Evolutionary conservation across 2,888 invertebrate genomes (phyloP), one percentile per base, ranked within the genome.

Genomic region (Drosophila recens): DNA sequence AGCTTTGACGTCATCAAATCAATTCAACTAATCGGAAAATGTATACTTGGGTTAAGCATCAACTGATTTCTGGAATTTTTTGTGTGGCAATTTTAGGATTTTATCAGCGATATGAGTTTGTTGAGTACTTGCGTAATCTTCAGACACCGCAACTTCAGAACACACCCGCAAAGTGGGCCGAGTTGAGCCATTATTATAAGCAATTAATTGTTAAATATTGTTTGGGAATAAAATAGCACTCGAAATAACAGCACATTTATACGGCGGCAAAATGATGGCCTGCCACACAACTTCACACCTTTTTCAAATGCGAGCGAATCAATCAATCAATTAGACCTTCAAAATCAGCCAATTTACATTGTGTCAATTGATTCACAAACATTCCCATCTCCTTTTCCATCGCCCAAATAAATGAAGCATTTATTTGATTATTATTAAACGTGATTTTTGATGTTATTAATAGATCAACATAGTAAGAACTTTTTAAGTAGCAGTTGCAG

Each of bases 281-380:
- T 45, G 49, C 40, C 27, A 59, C 27, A 54, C 40, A 64, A 49
- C 40, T 54, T 58, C 65, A 51, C 65, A 40, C 72, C 56, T 72
- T 68, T 36, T 53, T 66, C 62, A 40, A 11, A 36, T 33, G 46
- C 46, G 46, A 48, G 69, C 51, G 59, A 67, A 87, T 89, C 76
- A 79, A 87, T 89, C 76, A 79, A 87, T 78, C 83, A 84, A 84
- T 84, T 84, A 88, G 89, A 70, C 78, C 66, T 46, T 48, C 66
- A 23, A 46, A 73, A 63, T 63, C 57, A 53, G 43, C 43, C 65
- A 80, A 87, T 89, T 89, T 67, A 58, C 84, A 74, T 65, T 51
- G 45, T 69, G 84, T 64, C 70, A 85, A 89, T 89, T 81, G 70
- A 10, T 62, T 34, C n/a, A 34, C 49, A 78, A 78, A 75, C 66